Evolutionary conservation across 2,888 invertebrate genomes (phyloP).

Genomic region (Chloromyia formosa): DNA sequence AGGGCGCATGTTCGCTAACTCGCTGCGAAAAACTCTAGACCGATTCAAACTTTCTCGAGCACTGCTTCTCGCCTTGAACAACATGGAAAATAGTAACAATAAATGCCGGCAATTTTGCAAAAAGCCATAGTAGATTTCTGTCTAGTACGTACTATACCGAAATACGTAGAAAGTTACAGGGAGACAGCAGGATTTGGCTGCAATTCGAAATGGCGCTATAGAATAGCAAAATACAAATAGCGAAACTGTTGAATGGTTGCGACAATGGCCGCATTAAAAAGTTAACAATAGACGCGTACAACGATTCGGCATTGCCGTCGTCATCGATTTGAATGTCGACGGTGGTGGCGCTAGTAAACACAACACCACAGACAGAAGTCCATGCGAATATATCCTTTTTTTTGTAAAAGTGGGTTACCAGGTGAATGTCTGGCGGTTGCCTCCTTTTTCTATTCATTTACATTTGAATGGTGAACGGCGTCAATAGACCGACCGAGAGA

Average conservation of each 20-base stretch:
- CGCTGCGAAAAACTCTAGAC: constrained; percentile 11
- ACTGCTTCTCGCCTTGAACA: constrained; percentile 29
- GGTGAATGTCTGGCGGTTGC: constrained; percentile 48
- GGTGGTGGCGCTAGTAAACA: background rate
- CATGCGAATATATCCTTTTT: constrained; percentile 32
- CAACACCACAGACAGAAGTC: background rate
- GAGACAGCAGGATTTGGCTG: background rate
- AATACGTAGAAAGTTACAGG: background rate
- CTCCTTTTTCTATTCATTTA: constrained; percentile 46
- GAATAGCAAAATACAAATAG: constrained; percentile 25
- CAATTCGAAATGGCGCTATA: constrained; percentile 1
- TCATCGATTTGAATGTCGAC: background rate
- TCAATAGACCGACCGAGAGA: background rate
- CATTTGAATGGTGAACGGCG: constrained; percentile 47
- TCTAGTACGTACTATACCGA: no score
- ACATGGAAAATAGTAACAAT: constrained; percentile 36
- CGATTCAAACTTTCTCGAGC: constrained; percentile 30
- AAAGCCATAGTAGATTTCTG: background rate
- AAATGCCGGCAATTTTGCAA: background rate
- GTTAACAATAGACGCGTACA: constrained; percentile 30
- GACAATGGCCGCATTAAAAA: constrained; percentile 39
- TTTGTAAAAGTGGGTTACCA: constrained; percentile 48
- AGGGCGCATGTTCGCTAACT: constrained; percentile 30
- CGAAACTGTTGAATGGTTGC: constrained; percentile 17
- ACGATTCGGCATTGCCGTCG: constrained; percentile 8